Conservation (phyloP, 1,140 invertebrate species). For the Lepidotrigona ventralis region DNA sequence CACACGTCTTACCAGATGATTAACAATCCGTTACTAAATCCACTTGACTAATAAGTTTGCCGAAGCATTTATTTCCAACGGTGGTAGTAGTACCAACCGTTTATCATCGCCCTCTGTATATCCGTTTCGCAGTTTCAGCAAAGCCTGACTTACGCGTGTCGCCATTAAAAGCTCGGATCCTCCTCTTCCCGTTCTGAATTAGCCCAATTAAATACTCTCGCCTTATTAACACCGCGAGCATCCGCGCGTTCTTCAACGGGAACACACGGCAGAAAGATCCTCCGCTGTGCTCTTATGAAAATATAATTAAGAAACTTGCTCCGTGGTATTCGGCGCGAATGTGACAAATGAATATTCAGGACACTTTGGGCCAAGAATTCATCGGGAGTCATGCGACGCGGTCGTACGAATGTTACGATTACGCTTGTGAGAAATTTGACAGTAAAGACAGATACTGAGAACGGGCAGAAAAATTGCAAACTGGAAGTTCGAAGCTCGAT, state of each 20-base stretch:
- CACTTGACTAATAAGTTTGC: conserved; percentile 14
- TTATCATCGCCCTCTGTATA: conserved; percentile 9
- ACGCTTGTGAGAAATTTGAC: neutral
- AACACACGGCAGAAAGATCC: neutral
- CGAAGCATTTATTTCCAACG: conserved; percentile 1
- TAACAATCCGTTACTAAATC: conserved; percentile 10
- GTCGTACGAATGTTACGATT: neutral
- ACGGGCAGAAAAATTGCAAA: no score
- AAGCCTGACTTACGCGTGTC: neutral
- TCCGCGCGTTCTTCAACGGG: neutral
- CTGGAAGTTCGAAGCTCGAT: no score
- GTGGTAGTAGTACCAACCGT: neutral
- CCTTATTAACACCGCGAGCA: neutral
- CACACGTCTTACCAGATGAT: neutral
- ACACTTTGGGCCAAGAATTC: neutral
- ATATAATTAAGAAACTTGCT: conserved; percentile 18
- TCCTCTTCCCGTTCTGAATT: neutral
- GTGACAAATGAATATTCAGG: neutral
- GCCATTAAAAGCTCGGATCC: conserved; percentile 1
- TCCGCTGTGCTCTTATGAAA: neutral
- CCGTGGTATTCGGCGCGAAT: neutral
- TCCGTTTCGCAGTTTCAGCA: neutral
- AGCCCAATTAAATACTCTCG: conserved; percentile 3
- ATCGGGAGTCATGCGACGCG: neutral
- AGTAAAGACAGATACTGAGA: no score